Percentiles rank a stretch among this genome's conserved stretches.
Conservation (phyloP, 2,113 vertebrate genomes). For the Caloenas nicobarica region DNA sequence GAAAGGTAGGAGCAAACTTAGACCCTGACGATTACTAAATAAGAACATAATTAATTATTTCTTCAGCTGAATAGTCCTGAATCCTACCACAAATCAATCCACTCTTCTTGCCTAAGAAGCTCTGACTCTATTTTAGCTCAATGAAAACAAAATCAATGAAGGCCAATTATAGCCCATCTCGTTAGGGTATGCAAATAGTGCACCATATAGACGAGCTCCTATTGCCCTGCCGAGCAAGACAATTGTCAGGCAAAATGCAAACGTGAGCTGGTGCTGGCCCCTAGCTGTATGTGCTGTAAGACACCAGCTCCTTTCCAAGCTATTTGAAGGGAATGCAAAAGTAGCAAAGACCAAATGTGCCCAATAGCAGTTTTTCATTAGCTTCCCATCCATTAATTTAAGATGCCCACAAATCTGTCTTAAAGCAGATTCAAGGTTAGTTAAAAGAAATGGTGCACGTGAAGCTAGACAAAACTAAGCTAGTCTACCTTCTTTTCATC, state of each 20-base stretch:
- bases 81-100: slow-evolving; percentile 93
- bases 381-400: neutral
- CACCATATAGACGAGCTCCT: slow-evolving; percentile 39
- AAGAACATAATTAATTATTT: slow-evolving; percentile 92
- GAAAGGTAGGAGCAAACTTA: slow-evolving; percentile 58
- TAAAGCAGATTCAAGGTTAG: neutral
- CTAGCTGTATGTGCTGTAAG: slow-evolving; percentile 61
- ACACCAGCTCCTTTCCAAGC: neutral
- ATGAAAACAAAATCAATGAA: slow-evolving; percentile 94
- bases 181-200: slow-evolving; percentile 89
- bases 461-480: neutral
- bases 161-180: slow-evolving; percentile 89
- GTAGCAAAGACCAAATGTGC: neutral
- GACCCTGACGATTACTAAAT: slow-evolving; percentile 80
- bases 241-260: neutral
- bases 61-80: slow-evolving; percentile 85
- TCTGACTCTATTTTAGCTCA: slow-evolving; percentile 94
- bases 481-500: neutral
- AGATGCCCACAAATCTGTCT: neutral
- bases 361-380: neutral
- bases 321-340: neutral
- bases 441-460: fast-evolving
- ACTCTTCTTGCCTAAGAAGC: slow-evolving; percentile 83
- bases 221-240: neutral
- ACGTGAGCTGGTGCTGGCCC: slow-evolving; percentile 70